Conservation (phyloP, 2,113 vertebrate genomes). For the Rostratula benghalensis region DNA sequence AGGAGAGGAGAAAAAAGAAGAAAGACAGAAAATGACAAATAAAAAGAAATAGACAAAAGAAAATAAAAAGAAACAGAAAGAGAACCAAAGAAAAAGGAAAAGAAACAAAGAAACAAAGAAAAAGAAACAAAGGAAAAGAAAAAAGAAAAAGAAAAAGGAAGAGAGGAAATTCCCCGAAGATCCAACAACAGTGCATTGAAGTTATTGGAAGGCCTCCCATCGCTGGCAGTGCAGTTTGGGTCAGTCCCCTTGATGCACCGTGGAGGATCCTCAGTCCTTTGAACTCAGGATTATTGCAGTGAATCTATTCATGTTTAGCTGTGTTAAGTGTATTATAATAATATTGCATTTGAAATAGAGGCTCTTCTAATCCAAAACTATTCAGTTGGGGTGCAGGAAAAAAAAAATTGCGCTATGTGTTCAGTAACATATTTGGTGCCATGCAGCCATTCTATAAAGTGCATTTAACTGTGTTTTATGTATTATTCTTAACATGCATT, state of each 20-base stretch:
- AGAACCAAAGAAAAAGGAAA: too few species aligned
- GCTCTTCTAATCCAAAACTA: not conserved
- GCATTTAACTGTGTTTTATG: slow-evolving; percentile 14
- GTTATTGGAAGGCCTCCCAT: not conserved
- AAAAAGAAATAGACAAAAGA: too few species aligned
- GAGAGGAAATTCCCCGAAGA: not conserved
- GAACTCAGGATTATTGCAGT: not conserved
- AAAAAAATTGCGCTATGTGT: not conserved
- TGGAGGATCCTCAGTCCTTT: not conserved
- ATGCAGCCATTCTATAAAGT: not conserved
- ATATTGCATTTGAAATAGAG: not conserved
- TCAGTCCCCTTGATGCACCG: not conserved
- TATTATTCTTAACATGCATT: slow-evolving; percentile 60
- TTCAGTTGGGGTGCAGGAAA: not conserved
- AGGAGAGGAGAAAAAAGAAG: too few species aligned
- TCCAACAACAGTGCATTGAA: rapidly evolving
- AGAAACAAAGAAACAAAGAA: too few species aligned
- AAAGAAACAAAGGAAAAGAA: too few species aligned
- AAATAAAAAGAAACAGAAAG: too few species aligned
- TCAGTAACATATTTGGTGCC: not conserved
- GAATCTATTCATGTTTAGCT: not conserved
- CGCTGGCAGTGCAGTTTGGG: not conserved
- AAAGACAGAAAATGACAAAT: too few species aligned
- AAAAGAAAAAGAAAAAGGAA: not conserved
- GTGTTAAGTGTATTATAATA: not conserved